These are phyloP conservation scores for Stratiolaelaps scimitus DNA, from an alignment of 1,140 invertebrate species.

Conservation along the genomic window DNA sequence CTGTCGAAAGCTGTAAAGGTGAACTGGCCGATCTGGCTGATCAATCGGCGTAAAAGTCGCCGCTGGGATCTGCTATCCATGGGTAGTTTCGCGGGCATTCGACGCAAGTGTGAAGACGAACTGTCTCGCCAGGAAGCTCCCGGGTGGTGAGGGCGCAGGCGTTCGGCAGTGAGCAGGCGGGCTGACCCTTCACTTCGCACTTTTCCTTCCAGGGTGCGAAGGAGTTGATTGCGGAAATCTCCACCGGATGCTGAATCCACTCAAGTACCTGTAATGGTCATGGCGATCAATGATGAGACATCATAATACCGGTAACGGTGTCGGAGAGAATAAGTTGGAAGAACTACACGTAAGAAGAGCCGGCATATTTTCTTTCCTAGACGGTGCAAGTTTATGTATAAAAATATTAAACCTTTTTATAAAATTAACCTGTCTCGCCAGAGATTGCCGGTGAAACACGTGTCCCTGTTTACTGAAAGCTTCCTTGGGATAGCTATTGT, in stretches of 20 bases:
- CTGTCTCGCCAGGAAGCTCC: slow-evolving; percentile 78
- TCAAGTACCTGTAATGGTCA: slow-evolving; percentile 55
- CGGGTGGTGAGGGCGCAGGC: slow-evolving; percentile 78
- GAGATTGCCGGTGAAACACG: no score
- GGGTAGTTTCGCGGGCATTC: slow-evolving; percentile 86
- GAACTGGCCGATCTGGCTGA: no score
- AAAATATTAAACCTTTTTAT: no score
- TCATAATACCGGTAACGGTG: not conserved
- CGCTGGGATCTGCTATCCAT: slow-evolving; percentile 62
- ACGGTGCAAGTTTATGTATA: no score
- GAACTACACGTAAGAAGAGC: no score
- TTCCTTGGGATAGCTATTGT: no score
- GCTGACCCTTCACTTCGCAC: slow-evolving; percentile 53
- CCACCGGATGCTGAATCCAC: slow-evolving; percentile 86
- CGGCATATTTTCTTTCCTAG: no score
- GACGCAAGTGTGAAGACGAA: slow-evolving; percentile 81
- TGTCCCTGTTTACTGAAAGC: no score
- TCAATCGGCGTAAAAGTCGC: slow-evolving; percentile 25
- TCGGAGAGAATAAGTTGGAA: no score
- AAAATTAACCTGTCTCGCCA: no score
- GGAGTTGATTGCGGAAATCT: slow-evolving; percentile 66
- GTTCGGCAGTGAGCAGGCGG: slow-evolving; percentile 75
- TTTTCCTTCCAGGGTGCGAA: slow-evolving; percentile 90
- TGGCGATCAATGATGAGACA: slow-evolving; percentile 33
- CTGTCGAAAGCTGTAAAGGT: no score